A percentile compares a stretch with the other conserved stretches of the same genome.
Conservation (phyloP, 2,888 invertebrate species). For the Malthinus flaveolus region DNA sequence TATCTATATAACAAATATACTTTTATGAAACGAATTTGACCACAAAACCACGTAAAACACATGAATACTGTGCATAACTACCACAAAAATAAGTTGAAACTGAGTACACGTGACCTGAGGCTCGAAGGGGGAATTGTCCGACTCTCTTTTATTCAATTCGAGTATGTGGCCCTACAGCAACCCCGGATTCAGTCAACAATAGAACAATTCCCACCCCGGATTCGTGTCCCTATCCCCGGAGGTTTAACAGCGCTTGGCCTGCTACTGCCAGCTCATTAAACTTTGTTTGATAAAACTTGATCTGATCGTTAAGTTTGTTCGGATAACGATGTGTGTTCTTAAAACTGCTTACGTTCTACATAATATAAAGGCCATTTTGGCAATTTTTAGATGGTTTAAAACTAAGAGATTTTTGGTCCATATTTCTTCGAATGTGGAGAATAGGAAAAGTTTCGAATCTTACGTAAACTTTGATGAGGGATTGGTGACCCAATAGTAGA, state of each 20-base stretch:
- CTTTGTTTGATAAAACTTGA: constrained; percentile 45
- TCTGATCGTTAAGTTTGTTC: constrained; percentile 40
- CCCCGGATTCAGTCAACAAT: constrained; percentile 39
- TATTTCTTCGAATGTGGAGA: neutral
- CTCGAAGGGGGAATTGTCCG: constrained; percentile 33
- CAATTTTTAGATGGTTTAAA: too few species aligned
- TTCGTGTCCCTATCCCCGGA: constrained; percentile 30
- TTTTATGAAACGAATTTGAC: constrained; percentile 16
- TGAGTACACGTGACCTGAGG: constrained; percentile 36
- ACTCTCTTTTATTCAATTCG: constrained; percentile 36
- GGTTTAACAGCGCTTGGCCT: constrained; percentile 32
- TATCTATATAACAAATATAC: neutral
- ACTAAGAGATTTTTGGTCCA: too few species aligned
- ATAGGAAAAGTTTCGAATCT: constrained; percentile 13
- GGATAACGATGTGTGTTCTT: constrained; percentile 41
- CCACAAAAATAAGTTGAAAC: constrained; percentile 33
- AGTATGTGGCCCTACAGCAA: constrained; percentile 38
- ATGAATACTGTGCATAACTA: constrained; percentile 23
- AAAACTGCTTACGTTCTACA: constrained; percentile 21
- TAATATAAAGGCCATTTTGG: neutral
- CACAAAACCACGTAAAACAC: constrained; percentile 25
- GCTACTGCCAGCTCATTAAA: constrained; percentile 46
- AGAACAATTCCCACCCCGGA: constrained; percentile 37
- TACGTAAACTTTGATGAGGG: constrained; percentile 18
- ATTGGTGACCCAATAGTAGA: constrained; percentile 18